Percentiles rank a stretch among this genome's conserved stretches.
These are phyloP conservation scores for Anguilla rostrata DNA, from an alignment of 2,113 vertebrate species.

Conservation along the genomic window DNA sequence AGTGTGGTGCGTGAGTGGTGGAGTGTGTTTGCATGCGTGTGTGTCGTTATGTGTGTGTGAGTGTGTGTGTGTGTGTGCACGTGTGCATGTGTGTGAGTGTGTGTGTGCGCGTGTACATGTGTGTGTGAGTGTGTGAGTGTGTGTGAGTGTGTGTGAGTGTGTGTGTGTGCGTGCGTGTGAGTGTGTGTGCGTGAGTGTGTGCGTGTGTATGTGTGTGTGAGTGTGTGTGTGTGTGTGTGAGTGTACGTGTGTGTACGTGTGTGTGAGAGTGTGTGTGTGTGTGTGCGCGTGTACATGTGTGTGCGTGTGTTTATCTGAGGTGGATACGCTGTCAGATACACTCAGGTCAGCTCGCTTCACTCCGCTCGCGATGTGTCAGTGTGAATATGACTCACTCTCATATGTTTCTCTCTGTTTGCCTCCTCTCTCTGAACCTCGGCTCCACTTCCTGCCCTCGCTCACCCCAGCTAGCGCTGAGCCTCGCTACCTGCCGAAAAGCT, in stretches of 20 bases:
- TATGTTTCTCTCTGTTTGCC: conserved; percentile 56
- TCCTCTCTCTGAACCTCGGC: conserved; percentile 43
- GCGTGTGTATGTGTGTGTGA: conserved; percentile 12
- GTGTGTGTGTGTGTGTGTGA: conserved; percentile 41
- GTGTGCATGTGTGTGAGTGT: not conserved
- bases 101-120: too few relatives aligned
- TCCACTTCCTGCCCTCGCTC: conserved; percentile 4
- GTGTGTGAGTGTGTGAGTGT: conserved; percentile 11
- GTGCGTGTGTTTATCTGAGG: not conserved
- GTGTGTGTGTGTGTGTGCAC: conserved; percentile 39
- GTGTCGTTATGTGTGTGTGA: conserved; percentile 36
- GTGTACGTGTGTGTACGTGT: conserved; percentile 8
- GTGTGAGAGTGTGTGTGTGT: not conserved
- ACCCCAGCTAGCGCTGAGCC: conserved; percentile 36
- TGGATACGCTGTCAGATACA: conserved; percentile 64
- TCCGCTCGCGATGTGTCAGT: conserved; percentile 62
- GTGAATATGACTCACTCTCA: conserved; percentile 65
- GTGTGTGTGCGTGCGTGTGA: not conserved
- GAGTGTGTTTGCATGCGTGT: too few relatives aligned
- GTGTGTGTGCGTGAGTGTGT: not conserved
- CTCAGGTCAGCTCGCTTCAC: conserved; percentile 59
- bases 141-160: conserved; percentile 14
- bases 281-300: not conserved
- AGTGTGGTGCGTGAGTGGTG: too few relatives aligned
- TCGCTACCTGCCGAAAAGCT: conserved; percentile 18